Evolutionary conservation across 2,888 invertebrate species (phyloP).

Genomic region (Taphrorychus bicolor): DNA sequence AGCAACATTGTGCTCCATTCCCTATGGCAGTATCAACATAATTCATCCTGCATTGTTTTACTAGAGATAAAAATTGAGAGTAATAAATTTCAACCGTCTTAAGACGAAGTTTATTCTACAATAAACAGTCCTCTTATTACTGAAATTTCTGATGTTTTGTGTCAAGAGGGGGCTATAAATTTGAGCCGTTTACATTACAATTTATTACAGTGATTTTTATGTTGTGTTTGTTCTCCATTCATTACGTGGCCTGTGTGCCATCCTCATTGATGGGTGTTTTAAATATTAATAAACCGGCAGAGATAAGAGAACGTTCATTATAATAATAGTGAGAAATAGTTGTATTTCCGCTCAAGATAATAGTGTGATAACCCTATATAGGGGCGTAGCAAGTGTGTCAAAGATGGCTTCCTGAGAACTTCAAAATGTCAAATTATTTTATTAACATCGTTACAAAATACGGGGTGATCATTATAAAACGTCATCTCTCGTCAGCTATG

Average conservation of each 20-base stretch:
- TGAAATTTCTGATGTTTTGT: constrained; percentile 32
- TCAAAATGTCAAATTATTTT: too few relatives aligned
- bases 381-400: too few relatives aligned
- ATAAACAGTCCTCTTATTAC: constrained; percentile 34
- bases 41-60: constrained; percentile 28
- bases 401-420: too few relatives aligned
- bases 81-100: constrained; percentile 29
- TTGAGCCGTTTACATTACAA: constrained; percentile 18
- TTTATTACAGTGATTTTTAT: constrained; percentile 25
- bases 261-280: neutral
- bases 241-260: constrained; percentile 17
- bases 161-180: constrained; percentile 25
- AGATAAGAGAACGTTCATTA: neutral
- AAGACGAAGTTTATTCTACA: constrained; percentile 27
- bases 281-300: neutral
- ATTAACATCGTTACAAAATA: too few relatives aligned
- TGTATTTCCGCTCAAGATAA: neutral
- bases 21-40: constrained; percentile 19
- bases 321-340: neutral
- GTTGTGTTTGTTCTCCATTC: constrained; percentile 17
- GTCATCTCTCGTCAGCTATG: too few relatives aligned
- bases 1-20: neutral
- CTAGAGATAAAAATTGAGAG: constrained; percentile 32
- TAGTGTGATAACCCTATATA: too few relatives aligned
- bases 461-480: too few relatives aligned